Evolutionary conservation across 1,140 invertebrate species (phyloP).

Genomic region (Drosophila hydei): DNA sequence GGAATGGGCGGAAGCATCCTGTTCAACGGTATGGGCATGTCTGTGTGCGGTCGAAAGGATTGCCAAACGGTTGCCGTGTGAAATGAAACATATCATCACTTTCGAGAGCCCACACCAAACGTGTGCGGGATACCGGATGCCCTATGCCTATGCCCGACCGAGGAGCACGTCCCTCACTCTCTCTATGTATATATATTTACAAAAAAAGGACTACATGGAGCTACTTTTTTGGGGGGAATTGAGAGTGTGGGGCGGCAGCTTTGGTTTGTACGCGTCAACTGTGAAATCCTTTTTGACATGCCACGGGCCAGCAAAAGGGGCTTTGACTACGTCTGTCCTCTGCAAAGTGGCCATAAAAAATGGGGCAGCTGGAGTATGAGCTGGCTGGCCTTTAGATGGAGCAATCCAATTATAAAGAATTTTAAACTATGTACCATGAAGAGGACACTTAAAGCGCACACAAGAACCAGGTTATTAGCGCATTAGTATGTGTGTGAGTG

Average conservation of each 20-base stretch:
- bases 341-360: constrained; percentile 67
- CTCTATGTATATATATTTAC: constrained; percentile 3
- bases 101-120: constrained; percentile 35
- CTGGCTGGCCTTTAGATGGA: constrained; percentile 61
- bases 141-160: constrained; percentile 35
- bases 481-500: constrained; percentile 48
- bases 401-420: constrained; percentile 80
- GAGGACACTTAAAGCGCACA: constrained; percentile 72
- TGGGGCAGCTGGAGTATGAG: constrained; percentile 40
- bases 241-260: constrained; percentile 46
- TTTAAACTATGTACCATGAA: constrained; percentile 81
- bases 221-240: background rate
- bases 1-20: constrained; percentile 10
- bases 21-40: constrained; percentile 44
- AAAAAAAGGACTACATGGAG: constrained; percentile 41
- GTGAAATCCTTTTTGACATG: constrained; percentile 81
- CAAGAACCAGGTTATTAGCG: constrained; percentile 75
- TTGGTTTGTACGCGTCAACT: constrained; percentile 80
- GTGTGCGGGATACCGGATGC: constrained; percentile 50
- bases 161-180: constrained; percentile 33
- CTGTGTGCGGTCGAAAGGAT: constrained; percentile 79
- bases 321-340: constrained; percentile 30
- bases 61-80: constrained; percentile 70
- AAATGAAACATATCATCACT: constrained; percentile 82
- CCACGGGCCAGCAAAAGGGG: constrained; percentile 25